phyloP scores from a whole-genome alignment of 2,888 invertebrate species.

The Ochropleura plecta region DNA sequence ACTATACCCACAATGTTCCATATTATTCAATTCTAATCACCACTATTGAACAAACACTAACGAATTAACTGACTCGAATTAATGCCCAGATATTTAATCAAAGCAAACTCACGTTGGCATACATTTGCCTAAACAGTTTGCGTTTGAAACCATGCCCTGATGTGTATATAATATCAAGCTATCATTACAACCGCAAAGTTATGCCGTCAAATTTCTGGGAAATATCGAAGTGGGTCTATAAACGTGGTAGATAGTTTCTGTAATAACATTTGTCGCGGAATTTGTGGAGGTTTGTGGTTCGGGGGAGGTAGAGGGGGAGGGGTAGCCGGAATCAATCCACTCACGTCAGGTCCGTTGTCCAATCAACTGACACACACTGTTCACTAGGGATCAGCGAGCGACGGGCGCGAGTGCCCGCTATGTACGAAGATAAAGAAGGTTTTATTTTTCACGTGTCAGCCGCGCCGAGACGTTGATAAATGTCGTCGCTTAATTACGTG shows the following conservation, averaged over 20 bases:
- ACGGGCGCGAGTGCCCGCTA: constrained; percentile 64
- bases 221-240: constrained; percentile 81
- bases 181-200: constrained; percentile 68
- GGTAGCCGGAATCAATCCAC: constrained; percentile 86
- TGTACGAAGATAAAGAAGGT: constrained; percentile 71
- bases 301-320: constrained; percentile 49
- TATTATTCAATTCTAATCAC: constrained; percentile 54
- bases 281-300: constrained; percentile 68
- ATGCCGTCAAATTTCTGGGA: constrained; percentile 67
- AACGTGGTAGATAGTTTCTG: constrained; percentile 81
- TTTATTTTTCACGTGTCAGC: constrained; percentile 68
- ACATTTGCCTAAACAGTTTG: constrained; percentile 64
- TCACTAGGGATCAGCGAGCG: constrained; percentile 83
- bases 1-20: constrained; percentile 22
- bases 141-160: constrained; percentile 53
- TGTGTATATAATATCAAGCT: constrained; percentile 65
- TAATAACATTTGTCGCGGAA: constrained; percentile 86
- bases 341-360: constrained; percentile 87
- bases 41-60: constrained; percentile 44
- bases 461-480: constrained; percentile 68
- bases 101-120: constrained; percentile 60
- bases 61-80: constrained; percentile 56
- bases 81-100: constrained; percentile 61
- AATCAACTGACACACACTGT: constrained; percentile 88
- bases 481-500: constrained; percentile 68